phyloP scores from a whole-genome alignment of 2,888 invertebrate species.

The Drosophila meridiana region DNA sequence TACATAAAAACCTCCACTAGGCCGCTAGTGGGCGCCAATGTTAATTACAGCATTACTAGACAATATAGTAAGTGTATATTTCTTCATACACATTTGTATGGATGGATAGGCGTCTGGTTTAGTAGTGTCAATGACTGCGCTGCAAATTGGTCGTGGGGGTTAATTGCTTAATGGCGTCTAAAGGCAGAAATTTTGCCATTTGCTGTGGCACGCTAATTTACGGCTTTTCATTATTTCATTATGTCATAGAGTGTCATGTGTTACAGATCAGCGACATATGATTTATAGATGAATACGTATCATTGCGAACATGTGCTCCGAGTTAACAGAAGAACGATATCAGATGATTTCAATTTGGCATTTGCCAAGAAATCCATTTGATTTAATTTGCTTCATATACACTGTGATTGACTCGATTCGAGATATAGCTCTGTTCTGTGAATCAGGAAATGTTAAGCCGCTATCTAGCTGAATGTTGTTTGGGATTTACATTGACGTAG shows the following conservation, averaged over 20 bases:
- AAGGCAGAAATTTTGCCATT: slow-evolving; percentile 48
- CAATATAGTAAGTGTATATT: slow-evolving; percentile 2
- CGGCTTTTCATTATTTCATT: slow-evolving; percentile 55
- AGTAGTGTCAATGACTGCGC: slow-evolving; percentile 65
- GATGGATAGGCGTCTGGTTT: slow-evolving; percentile 20
- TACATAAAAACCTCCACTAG: slow-evolving; percentile 7
- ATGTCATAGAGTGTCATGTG: slow-evolving; percentile 44
- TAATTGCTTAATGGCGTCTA: slow-evolving; percentile 70
- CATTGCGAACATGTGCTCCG: slow-evolving; percentile 2
- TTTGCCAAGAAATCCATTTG: background rate
- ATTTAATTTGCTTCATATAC: background rate
- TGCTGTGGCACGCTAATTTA: slow-evolving; percentile 65
- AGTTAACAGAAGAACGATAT: background rate
- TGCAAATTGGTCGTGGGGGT: slow-evolving; percentile 51
- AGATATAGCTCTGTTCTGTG: background rate
- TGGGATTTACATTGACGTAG: background rate
- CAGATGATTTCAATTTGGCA: background rate
- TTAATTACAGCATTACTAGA: slow-evolving; percentile 33
- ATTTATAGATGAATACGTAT: slow-evolving; percentile 32
- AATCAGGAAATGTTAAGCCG: background rate
- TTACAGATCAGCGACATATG: slow-evolving; percentile 44
- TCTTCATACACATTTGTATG: background rate
- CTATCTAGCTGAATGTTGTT: background rate
- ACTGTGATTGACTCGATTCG: slow-evolving; percentile 42
- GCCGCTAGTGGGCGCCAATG: slow-evolving; percentile 46